Percentiles rank a stretch among this genome's conserved stretches.
phyloP scores from a whole-genome alignment of 2,888 invertebrate genomes.

The Latheticus oryzae region DNA sequence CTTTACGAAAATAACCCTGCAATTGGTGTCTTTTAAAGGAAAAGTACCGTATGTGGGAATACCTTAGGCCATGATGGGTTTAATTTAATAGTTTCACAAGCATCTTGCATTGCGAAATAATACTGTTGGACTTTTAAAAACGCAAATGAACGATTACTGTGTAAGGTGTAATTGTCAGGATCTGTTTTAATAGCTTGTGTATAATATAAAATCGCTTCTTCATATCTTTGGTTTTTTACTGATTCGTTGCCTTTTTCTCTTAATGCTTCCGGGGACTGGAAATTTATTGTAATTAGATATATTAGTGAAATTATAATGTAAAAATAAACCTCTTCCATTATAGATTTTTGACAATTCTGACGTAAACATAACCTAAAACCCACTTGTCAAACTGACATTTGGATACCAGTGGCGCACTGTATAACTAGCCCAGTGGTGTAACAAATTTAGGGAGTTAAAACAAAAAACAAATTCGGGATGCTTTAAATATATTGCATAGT shows the following conservation, averaged over 20 bases:
- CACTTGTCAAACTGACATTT: neutral
- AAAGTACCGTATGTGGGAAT: constrained; percentile 39
- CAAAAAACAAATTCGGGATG: constrained; percentile 51
- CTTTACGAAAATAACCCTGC: constrained; percentile 79
- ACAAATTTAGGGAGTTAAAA: neutral
- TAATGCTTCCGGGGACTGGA: constrained; percentile 68
- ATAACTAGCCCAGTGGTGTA: constrained; percentile 17
- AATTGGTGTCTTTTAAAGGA: neutral
- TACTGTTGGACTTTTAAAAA: constrained; percentile 83
- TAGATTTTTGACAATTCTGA: constrained; percentile 3
- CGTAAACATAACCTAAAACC: constrained; percentile 3
- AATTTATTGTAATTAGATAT: neutral
- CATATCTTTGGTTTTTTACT: constrained; percentile 77
- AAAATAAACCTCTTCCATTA: constrained; percentile 31
- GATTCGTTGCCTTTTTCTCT: constrained; percentile 82
- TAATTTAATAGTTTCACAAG: constrained; percentile 78
- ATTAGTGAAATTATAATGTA: neutral
- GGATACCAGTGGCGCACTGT: constrained; percentile 6
- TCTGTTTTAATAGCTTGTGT: constrained; percentile 82
- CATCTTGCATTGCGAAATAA: constrained; percentile 82
- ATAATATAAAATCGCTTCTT: constrained; percentile 83
- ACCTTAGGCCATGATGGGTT: constrained; percentile 86
- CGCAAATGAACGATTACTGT: constrained; percentile 84
- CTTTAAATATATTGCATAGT: constrained; percentile 64
- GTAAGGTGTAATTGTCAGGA: constrained; percentile 76